Percentiles rank a stretch among this genome's conserved stretches.
These are phyloP conservation scores for Drosophila planitibia DNA, from an alignment of 2,888 invertebrate genomes.

Conservation along the genomic window DNA sequence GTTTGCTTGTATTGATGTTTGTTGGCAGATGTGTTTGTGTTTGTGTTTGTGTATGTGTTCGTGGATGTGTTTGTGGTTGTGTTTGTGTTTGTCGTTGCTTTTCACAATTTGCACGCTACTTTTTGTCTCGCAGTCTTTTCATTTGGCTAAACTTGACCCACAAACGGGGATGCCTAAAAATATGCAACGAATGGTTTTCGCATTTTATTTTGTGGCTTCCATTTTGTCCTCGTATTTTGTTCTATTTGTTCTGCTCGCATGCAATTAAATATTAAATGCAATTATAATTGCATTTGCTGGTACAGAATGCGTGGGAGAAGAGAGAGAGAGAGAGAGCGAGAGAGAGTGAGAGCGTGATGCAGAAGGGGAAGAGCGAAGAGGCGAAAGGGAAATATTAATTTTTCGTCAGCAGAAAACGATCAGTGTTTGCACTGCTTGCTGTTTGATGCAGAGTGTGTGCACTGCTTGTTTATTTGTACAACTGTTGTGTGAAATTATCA, in stretches of 20 bases:
- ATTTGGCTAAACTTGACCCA: conserved; percentile 74
- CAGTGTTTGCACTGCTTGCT: background rate
- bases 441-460: background rate
- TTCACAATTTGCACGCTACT: conserved; percentile 43
- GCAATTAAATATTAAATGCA: conserved; percentile 21
- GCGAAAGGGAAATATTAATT: background rate
- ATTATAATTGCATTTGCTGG: conserved; percentile 12
- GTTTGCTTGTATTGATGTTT: conserved; percentile 1
- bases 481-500: background rate
- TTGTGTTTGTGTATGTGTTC: conserved; percentile 4
- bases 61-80: conserved; percentile 5
- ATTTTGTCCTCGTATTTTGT: background rate
- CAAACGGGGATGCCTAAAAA: conserved; percentile 42
- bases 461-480: background rate
- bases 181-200: conserved; percentile 29
- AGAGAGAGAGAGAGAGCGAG: no score
- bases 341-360: background rate
- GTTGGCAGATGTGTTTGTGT: background rate
- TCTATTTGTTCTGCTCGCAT: background rate
- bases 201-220: conserved; percentile 16
- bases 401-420: background rate
- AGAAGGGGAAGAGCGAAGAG: background rate
- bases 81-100: conserved; percentile 24
- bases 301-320: no score
- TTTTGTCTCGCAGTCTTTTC: background rate